Base-by-base conservation (phyloP, 2,888 invertebrate species). In the Rhagium mordax region DNA sequence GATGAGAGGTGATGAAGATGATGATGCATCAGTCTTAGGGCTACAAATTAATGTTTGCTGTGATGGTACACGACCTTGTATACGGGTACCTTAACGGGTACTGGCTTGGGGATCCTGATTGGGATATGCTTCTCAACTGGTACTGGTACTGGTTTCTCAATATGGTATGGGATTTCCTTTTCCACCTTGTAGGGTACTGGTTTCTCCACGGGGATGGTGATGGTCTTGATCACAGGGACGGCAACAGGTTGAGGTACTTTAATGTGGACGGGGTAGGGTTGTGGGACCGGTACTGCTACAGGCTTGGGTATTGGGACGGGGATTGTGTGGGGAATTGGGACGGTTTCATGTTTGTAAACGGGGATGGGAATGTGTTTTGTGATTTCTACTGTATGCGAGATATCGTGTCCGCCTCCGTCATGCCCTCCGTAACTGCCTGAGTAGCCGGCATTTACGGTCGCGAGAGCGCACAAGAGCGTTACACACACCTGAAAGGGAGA, bases 31-130 rank as follows among this genome's bases (percentile, higher is more conserved):
- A 84, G 84, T 81, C 84, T 84, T 83, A 80, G 78, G 70, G 79
- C 79, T 78, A 79, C 71, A 29, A 61, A 66, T 74, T 60, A 85
- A 79, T 88, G 88, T 84, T 93, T 93, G 78, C 92, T 91, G 66
- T 92, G 92, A 81, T 94, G 93, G 80, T 93, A 92, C 71, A 94
- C 91, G 49, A 93, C 92, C 86, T 93, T 93, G 84, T 93, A 92
- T 2, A 93, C 92, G 0, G 93, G 93, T 27, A 93, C 93, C 83
- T 92, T 93, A 74, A 93, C 92, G 0, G 93, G 93, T 49, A 92
- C 89, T 0, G 93, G 93, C 78, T 92, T 93, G 60, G 92, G 91
- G 0, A 93, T 92, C 0, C 91, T 91, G n/a, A 93, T 92, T 3
- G 92, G 90, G 10, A 93, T 86, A 81, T 93, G 93, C 78, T 93